Conservation (phyloP, 2,888 invertebrate genomes). For the Drosophila pseudotalamancana region DNA sequence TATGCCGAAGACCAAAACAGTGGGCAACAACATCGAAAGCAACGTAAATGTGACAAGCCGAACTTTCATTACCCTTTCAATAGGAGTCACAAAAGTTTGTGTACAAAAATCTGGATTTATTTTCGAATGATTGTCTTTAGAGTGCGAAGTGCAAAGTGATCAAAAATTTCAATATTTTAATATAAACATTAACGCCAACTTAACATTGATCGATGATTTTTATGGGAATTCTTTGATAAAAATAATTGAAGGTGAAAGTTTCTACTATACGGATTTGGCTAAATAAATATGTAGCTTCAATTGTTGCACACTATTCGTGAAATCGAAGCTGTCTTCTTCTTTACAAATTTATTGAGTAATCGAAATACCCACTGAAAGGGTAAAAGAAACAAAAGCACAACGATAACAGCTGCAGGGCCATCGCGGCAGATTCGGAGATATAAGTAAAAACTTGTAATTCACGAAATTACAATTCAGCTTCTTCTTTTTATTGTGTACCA, state of each 20-base stretch:
- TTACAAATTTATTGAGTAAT: background rate
- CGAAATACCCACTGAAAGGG: background rate
- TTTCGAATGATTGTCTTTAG: too few species aligned
- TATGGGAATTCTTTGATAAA: too few species aligned
- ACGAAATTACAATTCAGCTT: constrained; percentile 5
- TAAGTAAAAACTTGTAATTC: constrained; percentile 36
- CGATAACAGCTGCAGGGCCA: constrained; percentile 58
- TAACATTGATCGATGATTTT: too few species aligned
- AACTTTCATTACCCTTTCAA: too few species aligned
- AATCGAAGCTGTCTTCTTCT: background rate
- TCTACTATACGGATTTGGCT: background rate
- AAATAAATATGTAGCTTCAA: background rate
- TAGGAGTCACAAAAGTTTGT: too few species aligned
- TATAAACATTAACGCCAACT: too few species aligned
- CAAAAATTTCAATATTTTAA: too few species aligned
- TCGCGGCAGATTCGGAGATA: constrained; percentile 32
- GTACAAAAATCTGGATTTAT: too few species aligned
- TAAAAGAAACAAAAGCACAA: background rate
- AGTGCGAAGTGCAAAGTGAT: too few species aligned
- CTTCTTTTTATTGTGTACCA: background rate
- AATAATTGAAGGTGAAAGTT: too few species aligned
- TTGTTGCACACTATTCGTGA: background rate
- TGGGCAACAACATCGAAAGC: constrained; percentile 5
- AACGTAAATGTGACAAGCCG: too few species aligned
- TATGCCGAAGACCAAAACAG: constrained; percentile 4